These are phyloP conservation scores for Hydropsyche betteni DNA, from an alignment of 2,888 invertebrate genomes.

Conservation along the genomic window DNA sequence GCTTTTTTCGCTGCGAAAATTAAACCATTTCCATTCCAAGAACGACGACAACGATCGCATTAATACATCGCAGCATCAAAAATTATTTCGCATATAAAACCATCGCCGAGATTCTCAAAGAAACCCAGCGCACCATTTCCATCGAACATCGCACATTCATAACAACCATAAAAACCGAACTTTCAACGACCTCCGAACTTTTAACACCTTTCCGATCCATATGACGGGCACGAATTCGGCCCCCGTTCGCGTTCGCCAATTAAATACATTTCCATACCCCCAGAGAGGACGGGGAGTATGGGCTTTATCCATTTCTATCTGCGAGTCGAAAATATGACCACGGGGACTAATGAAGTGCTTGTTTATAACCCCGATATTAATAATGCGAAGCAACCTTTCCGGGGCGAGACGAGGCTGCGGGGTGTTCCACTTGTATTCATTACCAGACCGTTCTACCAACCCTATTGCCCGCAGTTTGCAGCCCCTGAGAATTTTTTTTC, in stretches of 20 bases:
- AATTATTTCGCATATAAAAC: too few species aligned
- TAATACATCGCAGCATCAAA: too few species aligned
- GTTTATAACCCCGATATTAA: constrained; percentile 52
- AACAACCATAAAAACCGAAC: too few species aligned
- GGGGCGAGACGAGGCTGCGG: constrained; percentile 8
- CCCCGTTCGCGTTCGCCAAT: constrained; percentile 47
- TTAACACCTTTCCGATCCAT: too few species aligned
- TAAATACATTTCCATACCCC: constrained; percentile 47
- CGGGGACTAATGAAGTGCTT: constrained; percentile 55
- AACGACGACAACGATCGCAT: too few species aligned
- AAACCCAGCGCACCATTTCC: too few species aligned
- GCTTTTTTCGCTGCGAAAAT: too few species aligned
- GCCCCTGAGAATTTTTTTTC: background rate
- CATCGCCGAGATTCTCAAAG: too few species aligned
- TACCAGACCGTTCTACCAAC: constrained; percentile 37
- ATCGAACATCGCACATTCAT: too few species aligned
- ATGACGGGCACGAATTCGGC: too few species aligned
- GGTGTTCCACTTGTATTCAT: constrained; percentile 48
- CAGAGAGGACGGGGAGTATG: constrained; percentile 34
- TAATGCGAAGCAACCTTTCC: constrained; percentile 41
- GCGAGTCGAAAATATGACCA: constrained; percentile 53
- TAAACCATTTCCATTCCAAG: too few species aligned
- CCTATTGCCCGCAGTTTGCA: constrained; percentile 11
- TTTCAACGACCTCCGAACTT: too few species aligned
- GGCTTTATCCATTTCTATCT: constrained; percentile 50